These are phyloP conservation scores for Cettia cetti DNA, from an alignment of 2,113 vertebrate species.

Conservation along the genomic window DNA sequence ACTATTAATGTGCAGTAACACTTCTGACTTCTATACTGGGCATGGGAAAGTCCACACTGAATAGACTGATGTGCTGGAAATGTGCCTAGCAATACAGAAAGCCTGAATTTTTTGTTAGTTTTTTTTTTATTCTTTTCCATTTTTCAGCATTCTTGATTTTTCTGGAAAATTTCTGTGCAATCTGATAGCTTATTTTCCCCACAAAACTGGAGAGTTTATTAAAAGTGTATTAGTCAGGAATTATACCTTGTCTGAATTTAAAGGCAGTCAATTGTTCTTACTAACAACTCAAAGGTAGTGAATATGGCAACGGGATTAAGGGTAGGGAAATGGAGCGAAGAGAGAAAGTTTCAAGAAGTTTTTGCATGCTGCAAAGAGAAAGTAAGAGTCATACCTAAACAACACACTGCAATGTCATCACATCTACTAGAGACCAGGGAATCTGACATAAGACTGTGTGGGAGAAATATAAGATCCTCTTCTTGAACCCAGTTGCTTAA, in stretches of 20 bases:
- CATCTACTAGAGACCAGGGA: neutral
- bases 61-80: conserved; percentile 23
- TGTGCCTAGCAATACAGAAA: conserved; percentile 53
- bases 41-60: conserved; percentile 49
- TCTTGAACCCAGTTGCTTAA: neutral
- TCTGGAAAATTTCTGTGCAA: neutral
- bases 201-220: neutral
- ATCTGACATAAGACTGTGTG: neutral
- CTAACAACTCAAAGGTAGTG: neutral
- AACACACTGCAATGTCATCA: neutral
- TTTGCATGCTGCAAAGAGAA: neutral
- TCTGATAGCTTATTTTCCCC: neutral
- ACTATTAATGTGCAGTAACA: conserved; percentile 44
- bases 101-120: neutral
- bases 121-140: neutral
- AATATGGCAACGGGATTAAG: neutral
- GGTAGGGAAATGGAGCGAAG: neutral
- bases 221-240: neutral
- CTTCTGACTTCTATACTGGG: conserved; percentile 35
- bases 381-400: neutral
- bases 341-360: neutral
- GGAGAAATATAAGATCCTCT: neutral
- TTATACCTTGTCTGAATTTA: neutral
- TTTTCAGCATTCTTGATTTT: conserved; percentile 11
- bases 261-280: neutral